A percentile compares a stretch with the other conserved stretches of the same genome.
Evolutionary conservation across 2,888 invertebrate genomes (phyloP).

Genomic region (Holacanthella duospinosa): DNA sequence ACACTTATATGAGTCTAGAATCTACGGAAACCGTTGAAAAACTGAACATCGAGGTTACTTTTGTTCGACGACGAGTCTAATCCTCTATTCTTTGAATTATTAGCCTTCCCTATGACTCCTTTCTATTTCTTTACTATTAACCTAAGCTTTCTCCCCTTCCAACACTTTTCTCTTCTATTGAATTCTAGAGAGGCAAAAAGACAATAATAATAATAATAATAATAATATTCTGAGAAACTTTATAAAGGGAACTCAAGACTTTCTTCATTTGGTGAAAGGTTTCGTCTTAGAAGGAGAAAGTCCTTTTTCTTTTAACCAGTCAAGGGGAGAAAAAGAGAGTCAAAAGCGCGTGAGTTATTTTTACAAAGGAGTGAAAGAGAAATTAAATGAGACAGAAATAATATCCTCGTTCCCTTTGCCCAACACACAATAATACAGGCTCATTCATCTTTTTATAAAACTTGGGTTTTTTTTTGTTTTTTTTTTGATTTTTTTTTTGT

Average conservation of each 20-base stretch:
- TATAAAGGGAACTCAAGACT: not conserved
- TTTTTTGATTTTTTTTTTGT: too few species aligned
- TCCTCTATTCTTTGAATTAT: conserved; percentile 19
- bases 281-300: not conserved
- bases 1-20: too few species aligned
- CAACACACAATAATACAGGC: not conserved
- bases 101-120: conserved; percentile 6
- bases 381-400: conserved; percentile 36
- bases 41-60: not conserved
- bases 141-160: not conserved
- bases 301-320: not conserved
- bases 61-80: conserved; percentile 3
- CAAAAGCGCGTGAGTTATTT: conserved; percentile 9
- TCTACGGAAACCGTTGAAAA: too few species aligned
- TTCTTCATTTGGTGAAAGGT: not conserved
- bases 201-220: not conserved
- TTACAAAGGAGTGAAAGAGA: conserved; percentile 9
- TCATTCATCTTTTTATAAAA: too few species aligned
- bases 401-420: conserved; percentile 18
- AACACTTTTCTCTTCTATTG: not conserved
- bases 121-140: not conserved
- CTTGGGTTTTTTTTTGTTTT: too few species aligned
- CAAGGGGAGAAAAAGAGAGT: not conserved
- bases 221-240: not conserved
- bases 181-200: not conserved